Base-by-base conservation (phyloP, 2,113 vertebrate species). In the Gnathonemus echidnorhynchus region DNA sequence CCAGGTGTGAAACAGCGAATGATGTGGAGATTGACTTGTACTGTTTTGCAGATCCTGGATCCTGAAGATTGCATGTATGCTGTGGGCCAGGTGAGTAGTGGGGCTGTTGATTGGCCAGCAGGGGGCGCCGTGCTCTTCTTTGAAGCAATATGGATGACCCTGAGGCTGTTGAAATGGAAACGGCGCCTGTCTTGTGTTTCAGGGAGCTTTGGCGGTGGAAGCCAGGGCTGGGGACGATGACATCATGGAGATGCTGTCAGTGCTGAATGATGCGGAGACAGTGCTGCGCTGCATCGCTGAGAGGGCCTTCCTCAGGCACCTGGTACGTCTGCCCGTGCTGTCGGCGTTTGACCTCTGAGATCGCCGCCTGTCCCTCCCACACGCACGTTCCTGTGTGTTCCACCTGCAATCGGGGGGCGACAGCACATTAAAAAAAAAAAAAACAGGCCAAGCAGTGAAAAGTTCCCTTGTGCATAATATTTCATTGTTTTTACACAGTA, bases 141-240 rank as follows among this genome's bases (percentile, higher is more conserved):
- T 2, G 15, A 85, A 45, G 35, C 17, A 13, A 24, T 85, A 27
- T 9, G 5, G 45, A 4, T 48, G 17, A 42, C 35, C 5, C 62
- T 4, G 66, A 74, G 11, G 39, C 77, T 24, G 77, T 83, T 21
- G 42, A 11, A 35, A 3, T 83, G 39, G 35, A 19, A 83, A 42
- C 49, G 4, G 27, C 4, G 11, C 17, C 48, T 27, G 39, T 89
- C 83, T 92, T 92, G 88, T 93, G 91, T 50, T 53, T 86, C 53
- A 99, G 98, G 98, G 98, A 10, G 98, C 98, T 24, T 94, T 99
- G 91, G 98, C 97, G 0, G 97, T 99, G 91, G 98, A 99, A 95
- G 97, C 98, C 27, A 96, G 98, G 90, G 96, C 97, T 92, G 96
- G 95, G 94, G 98, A 99, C 92, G 92, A 94, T 21, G 97, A 98